phyloP scores from a whole-genome alignment of 2,888 invertebrate species.

The Hoplodrina blanda region DNA sequence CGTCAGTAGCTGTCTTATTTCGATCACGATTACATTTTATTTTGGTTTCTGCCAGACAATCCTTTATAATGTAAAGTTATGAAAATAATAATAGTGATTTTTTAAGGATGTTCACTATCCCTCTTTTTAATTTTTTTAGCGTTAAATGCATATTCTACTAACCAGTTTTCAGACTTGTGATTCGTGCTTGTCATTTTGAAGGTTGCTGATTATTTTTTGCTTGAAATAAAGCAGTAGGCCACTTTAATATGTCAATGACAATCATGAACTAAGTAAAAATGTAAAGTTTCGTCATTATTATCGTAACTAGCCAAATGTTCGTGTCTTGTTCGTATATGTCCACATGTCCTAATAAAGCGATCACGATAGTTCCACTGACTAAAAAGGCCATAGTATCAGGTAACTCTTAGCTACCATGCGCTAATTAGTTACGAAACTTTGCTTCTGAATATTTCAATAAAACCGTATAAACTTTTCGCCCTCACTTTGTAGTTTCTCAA shows the following conservation, averaged over 20 bases:
- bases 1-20: constrained; percentile 21
- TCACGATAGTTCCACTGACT: constrained; percentile 81
- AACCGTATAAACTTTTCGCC: constrained; percentile 51
- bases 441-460: constrained; percentile 51
- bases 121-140: background rate
- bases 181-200: constrained; percentile 9
- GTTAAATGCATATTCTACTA: too few relatives aligned
- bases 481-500: constrained; percentile 33
- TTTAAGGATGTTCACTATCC: background rate
- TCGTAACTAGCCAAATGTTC: constrained; percentile 64
- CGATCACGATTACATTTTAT: constrained; percentile 9
- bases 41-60: constrained; percentile 13
- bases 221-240: background rate
- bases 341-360: constrained; percentile 82
- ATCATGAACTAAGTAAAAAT: constrained; percentile 18
- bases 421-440: constrained; percentile 75
- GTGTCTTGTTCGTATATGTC: constrained; percentile 63
- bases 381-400: constrained; percentile 75
- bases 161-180: background rate
- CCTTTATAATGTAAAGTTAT: background rate
- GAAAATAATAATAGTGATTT: background rate
- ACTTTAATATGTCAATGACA: constrained; percentile 17
- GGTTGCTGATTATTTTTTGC: background rate
- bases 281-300: constrained; percentile 41
- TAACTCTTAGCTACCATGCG: constrained; percentile 75